Conservation (phyloP, 2,113 vertebrate genomes). For the Halcyon malimbica region DNA sequence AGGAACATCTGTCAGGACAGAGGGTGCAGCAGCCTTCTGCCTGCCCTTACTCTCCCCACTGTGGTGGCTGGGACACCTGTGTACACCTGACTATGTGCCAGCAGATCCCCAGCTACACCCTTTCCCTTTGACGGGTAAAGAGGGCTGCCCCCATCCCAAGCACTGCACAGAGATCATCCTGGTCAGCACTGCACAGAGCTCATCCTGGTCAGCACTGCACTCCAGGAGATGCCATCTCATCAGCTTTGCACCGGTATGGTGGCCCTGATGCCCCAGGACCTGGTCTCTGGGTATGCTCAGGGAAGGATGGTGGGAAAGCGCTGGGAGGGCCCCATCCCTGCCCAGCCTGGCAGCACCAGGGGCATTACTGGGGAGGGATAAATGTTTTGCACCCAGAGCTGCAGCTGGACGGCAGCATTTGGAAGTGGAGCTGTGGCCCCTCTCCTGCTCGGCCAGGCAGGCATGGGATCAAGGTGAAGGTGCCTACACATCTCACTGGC, state of each 20-base stretch:
- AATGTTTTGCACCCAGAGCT: not conserved
- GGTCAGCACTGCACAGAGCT: accelerated
- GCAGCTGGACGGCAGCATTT: accelerated
- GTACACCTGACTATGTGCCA: accelerated
- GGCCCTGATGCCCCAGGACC: not conserved
- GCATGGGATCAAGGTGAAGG: constrained; percentile 38
- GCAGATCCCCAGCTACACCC: not conserved
- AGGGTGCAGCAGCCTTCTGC: not conserved
- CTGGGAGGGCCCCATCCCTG: not conserved
- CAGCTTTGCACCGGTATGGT: accelerated
- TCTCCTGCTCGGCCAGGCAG: not conserved
- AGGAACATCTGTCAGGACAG: not conserved
- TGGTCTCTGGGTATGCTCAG: accelerated
- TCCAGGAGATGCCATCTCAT: not conserved
- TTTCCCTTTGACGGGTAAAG: not conserved
- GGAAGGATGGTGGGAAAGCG: no score
- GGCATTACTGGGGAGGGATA: not conserved
- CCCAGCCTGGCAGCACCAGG: not conserved
- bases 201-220: accelerated
- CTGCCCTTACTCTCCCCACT: not conserved
- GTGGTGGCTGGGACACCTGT: accelerated
- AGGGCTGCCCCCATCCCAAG: not conserved
- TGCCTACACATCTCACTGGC: constrained; percentile 23
- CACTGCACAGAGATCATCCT: not conserved
- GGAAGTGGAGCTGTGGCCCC: not conserved